A percentile compares a stretch with the other conserved stretches of the same genome.
phyloP scores from a whole-genome alignment of 2,113 vertebrate species.

The Cromileptes altivelis region DNA sequence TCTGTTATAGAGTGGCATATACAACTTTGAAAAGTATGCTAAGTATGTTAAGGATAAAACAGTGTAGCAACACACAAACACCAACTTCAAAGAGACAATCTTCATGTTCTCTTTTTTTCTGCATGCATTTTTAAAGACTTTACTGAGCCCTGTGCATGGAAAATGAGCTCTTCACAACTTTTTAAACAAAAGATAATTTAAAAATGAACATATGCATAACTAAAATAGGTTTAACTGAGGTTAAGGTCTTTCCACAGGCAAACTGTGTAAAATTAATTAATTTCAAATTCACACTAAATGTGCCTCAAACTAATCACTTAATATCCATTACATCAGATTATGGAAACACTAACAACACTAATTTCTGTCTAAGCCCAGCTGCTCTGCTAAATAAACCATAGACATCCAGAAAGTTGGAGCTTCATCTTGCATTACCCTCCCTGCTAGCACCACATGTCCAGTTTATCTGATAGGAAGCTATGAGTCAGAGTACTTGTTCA shows the following conservation, averaged over 20 bases:
- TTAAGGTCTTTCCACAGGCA: constrained; percentile 2
- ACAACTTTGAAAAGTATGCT: constrained; percentile 10
- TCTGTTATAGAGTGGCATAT: constrained; percentile 3
- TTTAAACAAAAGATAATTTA: constrained; percentile 1
- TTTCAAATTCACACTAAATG: not conserved
- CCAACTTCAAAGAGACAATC: constrained; percentile 19
- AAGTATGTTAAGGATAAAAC: constrained; percentile 22
- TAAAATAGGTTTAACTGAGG: constrained; percentile 20
- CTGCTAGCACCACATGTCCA: constrained; percentile 56
- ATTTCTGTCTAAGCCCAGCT: constrained; percentile 16
- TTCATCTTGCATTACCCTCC: constrained; percentile 21
- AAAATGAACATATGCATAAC: constrained; percentile 17
- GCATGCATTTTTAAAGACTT: constrained; percentile 23
- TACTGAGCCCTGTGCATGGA: constrained; percentile 1
- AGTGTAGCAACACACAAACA: constrained; percentile 4
- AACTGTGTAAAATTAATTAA: not conserved
- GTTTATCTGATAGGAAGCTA: constrained; percentile 73
- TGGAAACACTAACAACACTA: not conserved
- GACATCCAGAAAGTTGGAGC: not conserved
- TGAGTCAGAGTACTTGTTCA: constrained; percentile 70
- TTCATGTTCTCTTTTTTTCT: constrained; percentile 5
- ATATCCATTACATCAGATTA: constrained; percentile 23
- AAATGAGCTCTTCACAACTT: constrained; percentile 6
- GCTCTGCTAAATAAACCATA: constrained; percentile 17
- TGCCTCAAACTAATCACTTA: constrained; percentile 15